Evolutionary conservation across 2,797 vertebrate species (phyloP).

Genomic region (Taenioides sp.): DNA sequence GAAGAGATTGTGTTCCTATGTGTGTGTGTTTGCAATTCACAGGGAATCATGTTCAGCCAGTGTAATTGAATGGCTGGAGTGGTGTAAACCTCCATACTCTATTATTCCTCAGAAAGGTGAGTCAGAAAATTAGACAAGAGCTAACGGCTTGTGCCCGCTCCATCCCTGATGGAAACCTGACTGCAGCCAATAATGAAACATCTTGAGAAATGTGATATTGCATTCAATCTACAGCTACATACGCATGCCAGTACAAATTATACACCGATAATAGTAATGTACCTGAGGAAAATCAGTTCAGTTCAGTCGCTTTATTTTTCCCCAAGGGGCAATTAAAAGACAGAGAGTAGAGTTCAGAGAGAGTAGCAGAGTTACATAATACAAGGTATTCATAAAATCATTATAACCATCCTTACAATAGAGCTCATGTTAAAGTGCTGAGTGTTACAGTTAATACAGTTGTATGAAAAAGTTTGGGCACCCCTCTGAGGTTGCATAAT

Average conservation of each 20-base stretch:
- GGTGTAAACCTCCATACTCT: slow-evolving; percentile 36
- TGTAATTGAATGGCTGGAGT: slow-evolving; percentile 66
- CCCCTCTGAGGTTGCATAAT: too few species aligned
- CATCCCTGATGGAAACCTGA: slow-evolving; percentile 32
- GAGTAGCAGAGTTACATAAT: too few species aligned
- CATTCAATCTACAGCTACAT: slow-evolving; percentile 23
- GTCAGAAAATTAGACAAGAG: slow-evolving; percentile 30
- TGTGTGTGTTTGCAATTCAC: slow-evolving; percentile 35
- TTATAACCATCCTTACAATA: too few species aligned
- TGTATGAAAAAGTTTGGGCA: too few species aligned
- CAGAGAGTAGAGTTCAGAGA: too few species aligned
- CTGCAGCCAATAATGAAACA: slow-evolving; percentile 31
- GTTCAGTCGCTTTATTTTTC: too few species aligned
- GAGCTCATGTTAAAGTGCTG: too few species aligned
- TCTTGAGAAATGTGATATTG: not conserved
- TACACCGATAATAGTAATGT: not conserved
- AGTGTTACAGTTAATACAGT: too few species aligned
- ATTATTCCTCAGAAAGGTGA: slow-evolving; percentile 55
- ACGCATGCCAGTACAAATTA: slow-evolving; percentile 2
- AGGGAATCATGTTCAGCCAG: slow-evolving; percentile 40
- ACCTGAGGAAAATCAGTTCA: not conserved
- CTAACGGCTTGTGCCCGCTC: slow-evolving; percentile 10
- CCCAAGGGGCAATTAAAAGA: too few species aligned
- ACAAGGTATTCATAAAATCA: too few species aligned
- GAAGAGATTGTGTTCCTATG: slow-evolving; percentile 14